A percentile compares a stretch with the other conserved stretches of the same genome.
phyloP scores from a whole-genome alignment of 2,888 invertebrate genomes.

The Nymphalis polychloros region DNA sequence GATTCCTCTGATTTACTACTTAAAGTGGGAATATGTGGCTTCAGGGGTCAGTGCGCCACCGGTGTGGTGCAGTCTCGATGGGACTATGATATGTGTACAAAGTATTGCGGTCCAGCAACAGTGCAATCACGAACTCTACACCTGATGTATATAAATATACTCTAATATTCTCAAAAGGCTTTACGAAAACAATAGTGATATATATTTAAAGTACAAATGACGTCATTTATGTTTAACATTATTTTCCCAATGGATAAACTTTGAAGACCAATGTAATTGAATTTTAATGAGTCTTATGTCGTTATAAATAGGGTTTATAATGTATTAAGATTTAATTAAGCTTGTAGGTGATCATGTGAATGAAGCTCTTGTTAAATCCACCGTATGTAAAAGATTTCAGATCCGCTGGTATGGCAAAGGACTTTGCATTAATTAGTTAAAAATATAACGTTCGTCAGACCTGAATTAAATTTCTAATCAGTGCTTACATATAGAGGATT shows the following conservation, averaged over 20 bases:
- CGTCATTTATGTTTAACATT: not conserved
- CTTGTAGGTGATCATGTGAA: constrained; percentile 36
- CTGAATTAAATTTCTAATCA: no score
- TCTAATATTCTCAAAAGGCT: no score
- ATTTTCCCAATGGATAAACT: not conserved
- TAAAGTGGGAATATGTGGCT: no score
- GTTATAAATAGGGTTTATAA: constrained; percentile 9
- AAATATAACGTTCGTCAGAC: no score
- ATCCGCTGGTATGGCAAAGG: constrained; percentile 1
- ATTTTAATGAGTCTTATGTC: constrained; percentile 25
- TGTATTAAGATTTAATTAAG: constrained; percentile 20
- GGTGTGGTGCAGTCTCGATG: no score
- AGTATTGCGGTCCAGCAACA: no score
- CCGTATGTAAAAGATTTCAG: constrained; percentile 29
- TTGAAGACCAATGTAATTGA: not conserved
- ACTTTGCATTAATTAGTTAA: not conserved
- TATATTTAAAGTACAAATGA: not conserved
- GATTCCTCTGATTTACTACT: no score
- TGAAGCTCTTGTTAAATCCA: constrained; percentile 36
- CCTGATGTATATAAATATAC: no score
- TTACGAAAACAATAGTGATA: not conserved
- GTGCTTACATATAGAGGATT: no score
- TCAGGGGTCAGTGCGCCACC: no score
- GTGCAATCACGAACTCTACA: no score
- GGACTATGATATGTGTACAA: no score